Evolutionary conservation across 2,113 vertebrate genomes (phyloP).

Genomic region (Glaucomys volans): DNA sequence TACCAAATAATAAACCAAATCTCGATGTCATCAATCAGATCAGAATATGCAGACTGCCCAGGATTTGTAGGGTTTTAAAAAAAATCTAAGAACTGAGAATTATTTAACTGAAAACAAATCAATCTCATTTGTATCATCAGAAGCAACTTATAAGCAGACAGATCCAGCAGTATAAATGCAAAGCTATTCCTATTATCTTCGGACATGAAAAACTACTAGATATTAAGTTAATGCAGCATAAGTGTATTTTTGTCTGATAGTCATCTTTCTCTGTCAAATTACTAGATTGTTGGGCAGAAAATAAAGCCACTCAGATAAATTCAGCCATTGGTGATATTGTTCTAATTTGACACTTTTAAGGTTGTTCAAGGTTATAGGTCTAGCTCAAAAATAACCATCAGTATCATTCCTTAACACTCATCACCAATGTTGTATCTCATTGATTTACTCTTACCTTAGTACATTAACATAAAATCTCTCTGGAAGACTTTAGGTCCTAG

Average conservation of each 20-base stretch:
- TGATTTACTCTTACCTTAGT: not conserved
- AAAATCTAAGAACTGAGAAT: not conserved
- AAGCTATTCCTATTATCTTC: not conserved
- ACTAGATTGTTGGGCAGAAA: slow-evolving; percentile 60
- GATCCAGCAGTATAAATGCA: not conserved
- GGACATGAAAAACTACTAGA: slow-evolving; percentile 44
- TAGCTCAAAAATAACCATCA: not conserved
- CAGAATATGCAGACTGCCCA: not conserved
- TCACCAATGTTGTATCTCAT: not conserved
- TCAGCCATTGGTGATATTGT: slow-evolving; percentile 1
- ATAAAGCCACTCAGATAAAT: slow-evolving; percentile 49
- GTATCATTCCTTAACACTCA: not conserved
- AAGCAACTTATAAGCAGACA: slow-evolving; percentile 34
- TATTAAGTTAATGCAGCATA: slow-evolving; percentile 59
- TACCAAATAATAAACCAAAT: slow-evolving; percentile 15
- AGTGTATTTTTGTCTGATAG: slow-evolving; percentile 49
- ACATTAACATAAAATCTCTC: not conserved
- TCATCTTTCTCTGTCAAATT: slow-evolving; percentile 52
- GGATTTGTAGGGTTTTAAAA: not conserved
- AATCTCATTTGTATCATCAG: slow-evolving; percentile 21
- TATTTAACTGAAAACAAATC: not conserved
- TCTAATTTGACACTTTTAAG: slow-evolving; percentile 22
- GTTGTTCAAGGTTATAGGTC: slow-evolving; percentile 48
- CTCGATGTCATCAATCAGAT: not conserved
- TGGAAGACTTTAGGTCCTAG: not conserved